A percentile compares a stretch with the other conserved stretches of the same genome.
Evolutionary conservation across 2,888 invertebrate species (phyloP).

Genomic region (Psylliodes chrysocephalus): DNA sequence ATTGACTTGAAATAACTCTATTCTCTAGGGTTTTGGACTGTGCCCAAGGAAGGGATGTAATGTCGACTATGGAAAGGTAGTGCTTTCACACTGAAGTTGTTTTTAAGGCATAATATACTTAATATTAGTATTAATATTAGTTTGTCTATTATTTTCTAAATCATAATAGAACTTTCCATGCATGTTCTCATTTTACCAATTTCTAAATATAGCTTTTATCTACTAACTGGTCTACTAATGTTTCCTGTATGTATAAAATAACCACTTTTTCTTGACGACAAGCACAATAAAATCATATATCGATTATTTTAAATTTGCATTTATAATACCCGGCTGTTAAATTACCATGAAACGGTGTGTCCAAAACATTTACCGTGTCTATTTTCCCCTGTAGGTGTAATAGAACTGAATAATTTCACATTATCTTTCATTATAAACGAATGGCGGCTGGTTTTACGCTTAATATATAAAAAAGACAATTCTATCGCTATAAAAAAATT

Average conservation of each 20-base stretch:
- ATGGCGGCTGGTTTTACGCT: neutral
- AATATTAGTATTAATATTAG: too few species aligned
- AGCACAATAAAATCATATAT: neutral
- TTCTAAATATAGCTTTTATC: neutral
- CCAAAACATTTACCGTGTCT: neutral
- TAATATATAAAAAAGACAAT: neutral
- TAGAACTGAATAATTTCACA: neutral
- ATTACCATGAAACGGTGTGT: neutral
- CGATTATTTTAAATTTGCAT: neutral
- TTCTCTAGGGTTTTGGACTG: too few species aligned
- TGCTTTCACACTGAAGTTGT: too few species aligned
- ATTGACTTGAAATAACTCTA: too few species aligned
- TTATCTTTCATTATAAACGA: conserved; percentile 2
- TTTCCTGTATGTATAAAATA: too few species aligned
- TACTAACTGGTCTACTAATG: too few species aligned
- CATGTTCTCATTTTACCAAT: neutral
- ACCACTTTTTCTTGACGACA: neutral
- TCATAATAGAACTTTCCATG: too few species aligned
- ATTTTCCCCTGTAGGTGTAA: neutral
- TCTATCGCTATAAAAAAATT: conserved; percentile 20
- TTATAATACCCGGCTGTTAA: neutral
- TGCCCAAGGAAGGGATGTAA: too few species aligned
- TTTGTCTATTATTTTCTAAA: too few species aligned
- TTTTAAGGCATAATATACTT: too few species aligned
- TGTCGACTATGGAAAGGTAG: too few species aligned